These are phyloP conservation scores for Euthynnus affinis DNA, from an alignment of 2,797 vertebrate genomes.

Conservation along the genomic window DNA sequence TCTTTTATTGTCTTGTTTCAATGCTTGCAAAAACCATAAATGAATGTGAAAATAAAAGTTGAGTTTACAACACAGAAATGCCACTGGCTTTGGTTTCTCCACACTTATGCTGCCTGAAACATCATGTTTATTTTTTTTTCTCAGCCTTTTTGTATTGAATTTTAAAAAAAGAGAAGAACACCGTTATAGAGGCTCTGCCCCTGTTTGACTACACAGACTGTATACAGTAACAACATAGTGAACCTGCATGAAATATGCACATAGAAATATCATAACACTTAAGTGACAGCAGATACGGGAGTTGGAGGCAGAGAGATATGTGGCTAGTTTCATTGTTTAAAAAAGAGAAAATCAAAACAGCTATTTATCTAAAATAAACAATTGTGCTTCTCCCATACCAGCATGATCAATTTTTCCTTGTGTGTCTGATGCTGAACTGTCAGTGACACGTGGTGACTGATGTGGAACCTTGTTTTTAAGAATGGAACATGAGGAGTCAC, in stretches of 20 bases:
- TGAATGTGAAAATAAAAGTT: slow-evolving; percentile 84
- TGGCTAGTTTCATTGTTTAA: slow-evolving; percentile 82
- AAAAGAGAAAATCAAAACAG: slow-evolving; percentile 77
- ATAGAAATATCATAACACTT: slow-evolving; percentile 86
- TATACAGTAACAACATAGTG: slow-evolving; percentile 92
- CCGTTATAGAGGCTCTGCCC: slow-evolving; percentile 93
- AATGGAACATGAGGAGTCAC: slow-evolving; percentile 66
- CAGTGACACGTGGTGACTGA: slow-evolving; percentile 69
- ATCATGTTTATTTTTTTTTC: slow-evolving; percentile 73
- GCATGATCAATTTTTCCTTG: slow-evolving; percentile 70
- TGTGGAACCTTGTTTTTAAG: slow-evolving; percentile 60
- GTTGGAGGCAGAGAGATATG: slow-evolving; percentile 85
- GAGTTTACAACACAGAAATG: slow-evolving; percentile 85
- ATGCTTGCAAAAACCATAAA: slow-evolving; percentile 84
- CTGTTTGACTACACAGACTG: slow-evolving; percentile 90
- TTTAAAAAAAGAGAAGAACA: slow-evolving; percentile 82
- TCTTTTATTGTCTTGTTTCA: slow-evolving; percentile 85
- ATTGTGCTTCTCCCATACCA: slow-evolving; percentile 80
- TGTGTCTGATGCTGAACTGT: slow-evolving; percentile 74
- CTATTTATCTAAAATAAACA: slow-evolving; percentile 85
- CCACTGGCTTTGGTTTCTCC: slow-evolving; percentile 88
- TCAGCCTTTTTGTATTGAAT: slow-evolving; percentile 81
- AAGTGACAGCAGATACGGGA: slow-evolving; percentile 88
- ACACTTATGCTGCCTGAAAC: slow-evolving; percentile 90
- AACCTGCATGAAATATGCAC: slow-evolving; percentile 87